Base-by-base conservation (phyloP, 2,888 invertebrate genomes). In the Andricus curvator region DNA sequence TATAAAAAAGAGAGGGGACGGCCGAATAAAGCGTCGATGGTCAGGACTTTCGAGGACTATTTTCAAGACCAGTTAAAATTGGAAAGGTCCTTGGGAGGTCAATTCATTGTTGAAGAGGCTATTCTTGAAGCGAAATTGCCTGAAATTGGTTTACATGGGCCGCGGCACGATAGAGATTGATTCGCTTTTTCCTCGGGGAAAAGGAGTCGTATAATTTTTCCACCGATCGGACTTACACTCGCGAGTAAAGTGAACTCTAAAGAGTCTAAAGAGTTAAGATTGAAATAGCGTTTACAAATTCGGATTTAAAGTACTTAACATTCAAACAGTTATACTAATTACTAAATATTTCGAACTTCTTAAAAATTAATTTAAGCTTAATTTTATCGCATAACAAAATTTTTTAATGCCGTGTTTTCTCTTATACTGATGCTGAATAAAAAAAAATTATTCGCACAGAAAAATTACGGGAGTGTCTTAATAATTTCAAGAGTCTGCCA, bases 111-210 rank as follows among this genome's bases (percentile, higher is more conserved):
- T 90, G 88, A 89, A 91, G 92, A 89, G 91, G 92, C 92, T 91
- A 92, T 92, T 92, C 92, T 92, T 92, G 92, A 86, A 86, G 89
- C 88, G 92, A 92, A 92, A 92, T 92, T 92, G 92, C 92, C 92
- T 91, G 91, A 92, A 92, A 92, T 92, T 92, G 92, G 92, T 92
- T 92, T 92, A 92, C 92, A 91, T 90, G 90, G 87, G 86, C 88
- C 86, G 85, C 77, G 84, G 85, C 87, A 86, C 85, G 88, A 86
- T 88, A 87, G 91, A 90, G 90, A 92, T 92, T 90, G 92, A 92
- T 90, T 92, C 90, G 90, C 84, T 85, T 81, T 84, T 85, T 85
- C 85, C 86, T 83, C 80, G 74, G 84, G 83, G 86, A 83, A 81
- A 83, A 80, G 85, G 86, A 88, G 85, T 88, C 88, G 88, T 88